Evolutionary conservation across 2,888 invertebrate genomes (phyloP), one percentile per base, ranked within the genome.

Genomic region (Branchellion lobata): DNA sequence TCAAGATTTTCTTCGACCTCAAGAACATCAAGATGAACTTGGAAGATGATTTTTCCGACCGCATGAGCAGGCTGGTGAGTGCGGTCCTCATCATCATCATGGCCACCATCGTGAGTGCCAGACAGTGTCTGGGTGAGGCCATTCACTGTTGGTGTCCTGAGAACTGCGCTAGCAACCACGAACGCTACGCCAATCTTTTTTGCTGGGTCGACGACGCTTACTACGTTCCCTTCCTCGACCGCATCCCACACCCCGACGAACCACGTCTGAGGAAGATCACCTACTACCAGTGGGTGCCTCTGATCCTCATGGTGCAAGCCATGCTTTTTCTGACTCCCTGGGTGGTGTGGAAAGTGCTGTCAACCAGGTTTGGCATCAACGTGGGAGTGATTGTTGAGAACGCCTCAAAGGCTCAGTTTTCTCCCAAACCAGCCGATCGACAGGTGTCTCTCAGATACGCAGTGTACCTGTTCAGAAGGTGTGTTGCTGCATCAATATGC

Each of bases 121-220:
- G 89, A 81, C 89, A 89, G 84, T 88, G 89, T 83, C 87, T 88
- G 65, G 88, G 88, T 11, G 86, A 87, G 81, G 88, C 88, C 14
- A 89, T 89, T 71, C 88, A 88, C 82, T 89, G 89, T 83, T 89
- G 57, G 86, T 86, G 82, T 82, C 86, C 65, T 83, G 87, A 82
- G 51, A 57, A 75, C 1, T 82, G 82, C 36, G 82, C 82, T 8
- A 61, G 81, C 36, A 82, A 82, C 79, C 82, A 82, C 76, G 82
- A 82, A 68, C 82, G 81, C 53, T 82, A 82, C 72, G 82, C 82
- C 61, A 82, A 82, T 34, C 74, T 82, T 33, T 80, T 80, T 82
- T 87, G 87, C 82, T 87, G 87, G 87, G 87, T 87, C 18, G 84
- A 85, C 14, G 86, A 86, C 82, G 87, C 87, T 8, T 87, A 86